Evolutionary conservation across 37 sponge, comb jelly and placozoan genomes (phyloP).

Genomic region (Halichondria panicea): DNA sequence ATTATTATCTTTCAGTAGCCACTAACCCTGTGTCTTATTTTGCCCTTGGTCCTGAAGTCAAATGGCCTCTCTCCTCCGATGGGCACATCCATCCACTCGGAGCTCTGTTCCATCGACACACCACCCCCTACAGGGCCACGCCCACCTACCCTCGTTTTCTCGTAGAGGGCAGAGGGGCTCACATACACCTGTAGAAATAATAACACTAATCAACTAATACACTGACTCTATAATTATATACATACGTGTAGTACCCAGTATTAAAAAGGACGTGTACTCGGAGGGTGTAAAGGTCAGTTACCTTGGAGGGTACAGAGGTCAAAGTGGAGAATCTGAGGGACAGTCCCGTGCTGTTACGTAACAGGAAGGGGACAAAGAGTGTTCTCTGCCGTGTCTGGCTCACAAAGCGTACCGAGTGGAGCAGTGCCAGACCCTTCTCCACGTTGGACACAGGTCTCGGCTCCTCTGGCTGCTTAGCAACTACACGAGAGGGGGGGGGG

Average conservation of each 20-base stretch:
- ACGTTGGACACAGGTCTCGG: slow-evolving; percentile 29
- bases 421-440: slow-evolving; percentile 62
- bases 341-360: slow-evolving; percentile 86
- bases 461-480: not conserved
- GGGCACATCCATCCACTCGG: slow-evolving; percentile 72
- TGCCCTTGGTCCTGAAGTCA: slow-evolving; percentile 68
- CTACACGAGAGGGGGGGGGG: no score
- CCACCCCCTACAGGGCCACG: not conserved
- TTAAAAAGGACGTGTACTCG: not conserved
- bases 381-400: slow-evolving; percentile 66
- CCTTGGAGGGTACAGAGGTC: slow-evolving; percentile 76
- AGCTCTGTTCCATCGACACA: slow-evolving; percentile 11
- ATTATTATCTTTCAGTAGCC: no score
- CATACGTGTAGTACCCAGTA: not conserved
- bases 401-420: slow-evolving; percentile 74
- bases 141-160: not conserved
- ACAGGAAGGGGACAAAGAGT: slow-evolving; percentile 74
- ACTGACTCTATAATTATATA: no score
- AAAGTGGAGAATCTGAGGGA: slow-evolving; percentile 83
- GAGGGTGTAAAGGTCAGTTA: not conserved
- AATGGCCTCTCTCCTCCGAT: slow-evolving; percentile 72
- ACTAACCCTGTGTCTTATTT: slow-evolving; percentile 58
- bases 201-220: no score
- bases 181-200: slow-evolving; percentile 33
- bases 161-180: slow-evolving; percentile 39